phyloP scores from a whole-genome alignment of 2,113 vertebrate genomes.

The Tenebrosternarchus preto region DNA sequence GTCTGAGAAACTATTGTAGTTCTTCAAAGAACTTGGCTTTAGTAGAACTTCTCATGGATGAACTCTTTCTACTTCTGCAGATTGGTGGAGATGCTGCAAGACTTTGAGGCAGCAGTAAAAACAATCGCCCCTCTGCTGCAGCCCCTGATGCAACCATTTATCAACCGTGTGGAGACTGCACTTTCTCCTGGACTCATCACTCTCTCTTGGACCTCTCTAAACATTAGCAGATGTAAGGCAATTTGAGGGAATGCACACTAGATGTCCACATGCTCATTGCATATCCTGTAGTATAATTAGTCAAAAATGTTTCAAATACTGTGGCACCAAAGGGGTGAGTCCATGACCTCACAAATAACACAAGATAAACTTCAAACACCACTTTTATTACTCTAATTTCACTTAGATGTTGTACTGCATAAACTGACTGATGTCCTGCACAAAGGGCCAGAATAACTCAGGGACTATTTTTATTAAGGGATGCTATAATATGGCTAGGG shows the following conservation, averaged over 20 bases:
- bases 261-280: not conserved
- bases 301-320: not conserved
- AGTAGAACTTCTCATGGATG: not conserved
- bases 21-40: not conserved
- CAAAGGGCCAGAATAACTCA: no score
- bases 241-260: not conserved
- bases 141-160: slow-evolving; percentile 76
- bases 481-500: no score
- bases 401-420: no score
- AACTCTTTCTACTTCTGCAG: slow-evolving; percentile 56
- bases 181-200: slow-evolving; percentile 74
- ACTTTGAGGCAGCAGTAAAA: slow-evolving; percentile 61
- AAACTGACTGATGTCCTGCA: no score
- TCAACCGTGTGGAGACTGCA: slow-evolving; percentile 70
- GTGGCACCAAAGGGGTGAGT: no score
- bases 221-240: slow-evolving; percentile 68
- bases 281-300: no score
- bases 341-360: no score
- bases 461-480: no score
- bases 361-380: no score
- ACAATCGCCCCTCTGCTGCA: slow-evolving; percentile 70
- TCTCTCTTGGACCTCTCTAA: slow-evolving; percentile 77
- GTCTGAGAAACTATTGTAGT: not conserved
- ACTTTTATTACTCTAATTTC: no score
- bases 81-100: slow-evolving; percentile 71